phyloP scores from a whole-genome alignment of 2,888 invertebrate genomes.

The Ennomos quercinarius region DNA sequence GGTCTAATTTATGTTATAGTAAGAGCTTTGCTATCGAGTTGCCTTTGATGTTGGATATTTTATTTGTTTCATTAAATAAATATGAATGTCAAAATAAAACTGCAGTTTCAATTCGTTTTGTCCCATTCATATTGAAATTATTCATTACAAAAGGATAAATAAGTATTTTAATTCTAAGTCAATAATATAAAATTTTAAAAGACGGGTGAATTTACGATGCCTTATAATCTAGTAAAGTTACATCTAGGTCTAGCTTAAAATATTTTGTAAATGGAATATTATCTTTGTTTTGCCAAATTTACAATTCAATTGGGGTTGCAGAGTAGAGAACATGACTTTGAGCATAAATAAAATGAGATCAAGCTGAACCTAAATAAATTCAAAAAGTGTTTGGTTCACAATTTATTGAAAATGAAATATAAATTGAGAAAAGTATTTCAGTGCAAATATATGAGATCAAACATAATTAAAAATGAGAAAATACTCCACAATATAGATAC shows the following conservation, averaged over 20 bases:
- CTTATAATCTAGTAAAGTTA: constrained; percentile 76
- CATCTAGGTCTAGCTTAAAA: constrained; percentile 73
- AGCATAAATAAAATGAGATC: constrained; percentile 64
- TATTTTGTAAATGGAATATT: constrained; percentile 84
- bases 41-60: constrained; percentile 51
- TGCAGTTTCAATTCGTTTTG: constrained; percentile 60
- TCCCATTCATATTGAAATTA: constrained; percentile 81
- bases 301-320: constrained; percentile 24
- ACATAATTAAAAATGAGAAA: constrained; percentile 17
- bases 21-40: constrained; percentile 35
- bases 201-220: constrained; percentile 84
- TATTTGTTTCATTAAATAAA: constrained; percentile 64
- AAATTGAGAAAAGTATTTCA: too few relatives aligned
- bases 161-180: constrained; percentile 83
- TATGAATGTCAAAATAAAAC: constrained; percentile 62
- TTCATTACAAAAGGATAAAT: constrained; percentile 82
- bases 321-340: constrained; percentile 44
- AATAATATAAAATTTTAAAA: constrained; percentile 85
- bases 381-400: too few relatives aligned
- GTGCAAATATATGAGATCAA: too few relatives aligned
- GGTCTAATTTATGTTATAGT: constrained; percentile 17
- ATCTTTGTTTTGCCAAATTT: constrained; percentile 51
- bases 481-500: constrained; percentile 11
- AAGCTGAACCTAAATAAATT: constrained; percentile 25
- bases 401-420: too few relatives aligned